phyloP scores from a whole-genome alignment of 37 sponge, comb jelly and placozoan genomes.

The Ephydatia muelleri region DNA sequence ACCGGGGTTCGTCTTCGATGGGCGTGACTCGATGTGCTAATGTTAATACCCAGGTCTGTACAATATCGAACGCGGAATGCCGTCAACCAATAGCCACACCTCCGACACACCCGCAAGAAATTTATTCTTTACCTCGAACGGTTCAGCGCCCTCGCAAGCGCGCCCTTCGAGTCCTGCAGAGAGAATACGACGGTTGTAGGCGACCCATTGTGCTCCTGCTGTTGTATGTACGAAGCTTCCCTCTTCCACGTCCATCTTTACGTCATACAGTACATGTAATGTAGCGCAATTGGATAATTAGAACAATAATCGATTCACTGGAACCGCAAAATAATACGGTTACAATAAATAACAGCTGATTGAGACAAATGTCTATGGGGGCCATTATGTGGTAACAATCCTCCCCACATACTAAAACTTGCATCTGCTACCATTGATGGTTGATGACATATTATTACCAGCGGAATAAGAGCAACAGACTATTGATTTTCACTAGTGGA shows the following conservation, averaged over 20 bases:
- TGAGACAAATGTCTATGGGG: no score
- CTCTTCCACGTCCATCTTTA: not conserved
- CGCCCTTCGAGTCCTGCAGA: conserved; percentile 74
- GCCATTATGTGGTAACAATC: no score
- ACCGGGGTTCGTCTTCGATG: conserved; percentile 69
- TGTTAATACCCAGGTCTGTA: conserved; percentile 71
- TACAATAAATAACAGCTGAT: no score
- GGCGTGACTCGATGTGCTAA: conserved; percentile 98
- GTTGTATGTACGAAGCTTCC: conserved; percentile 6
- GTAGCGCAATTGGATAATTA: not conserved
- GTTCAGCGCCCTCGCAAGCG: conserved; percentile 85
- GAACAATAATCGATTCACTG: not conserved
- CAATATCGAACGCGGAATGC: not conserved
- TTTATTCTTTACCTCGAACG: conserved; percentile 75
- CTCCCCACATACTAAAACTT: no score
- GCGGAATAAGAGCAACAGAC: not conserved
- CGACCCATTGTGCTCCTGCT: not conserved
- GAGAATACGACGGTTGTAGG: conserved; percentile 83
- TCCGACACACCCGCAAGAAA: not conserved
- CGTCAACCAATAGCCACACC: not conserved
- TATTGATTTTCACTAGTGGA: no score
- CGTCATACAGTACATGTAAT: not conserved
- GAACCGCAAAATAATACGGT: no score
- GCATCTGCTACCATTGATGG: no score
- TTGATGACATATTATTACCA: no score